phyloP scores from a whole-genome alignment of 1,140 invertebrate species.

The Galleria mellonella region DNA sequence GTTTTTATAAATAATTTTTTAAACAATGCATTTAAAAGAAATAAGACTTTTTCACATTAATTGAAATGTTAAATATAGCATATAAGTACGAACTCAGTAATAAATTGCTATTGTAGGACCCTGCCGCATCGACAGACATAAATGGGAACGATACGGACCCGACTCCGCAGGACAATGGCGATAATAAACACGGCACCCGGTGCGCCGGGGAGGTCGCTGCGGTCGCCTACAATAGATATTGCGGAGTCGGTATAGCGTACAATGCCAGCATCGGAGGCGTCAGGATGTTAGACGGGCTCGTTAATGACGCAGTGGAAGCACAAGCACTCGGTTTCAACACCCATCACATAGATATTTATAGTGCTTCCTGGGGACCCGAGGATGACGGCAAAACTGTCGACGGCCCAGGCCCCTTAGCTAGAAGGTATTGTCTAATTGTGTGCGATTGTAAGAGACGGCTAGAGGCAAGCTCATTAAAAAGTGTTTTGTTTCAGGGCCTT shows the following conservation, averaged over 20 bases:
- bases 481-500: slow-evolving; percentile 81
- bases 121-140: slow-evolving; percentile 96
- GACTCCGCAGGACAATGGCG: slow-evolving; percentile 94
- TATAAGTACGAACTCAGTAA: slow-evolving; percentile 1
- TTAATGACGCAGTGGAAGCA: slow-evolving; percentile 96
- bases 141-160: slow-evolving; percentile 97
- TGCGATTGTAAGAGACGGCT: slow-evolving; percentile 29
- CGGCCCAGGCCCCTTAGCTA: slow-evolving; percentile 94
- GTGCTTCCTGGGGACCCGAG: slow-evolving; percentile 96
- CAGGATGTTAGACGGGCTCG: slow-evolving; percentile 94
- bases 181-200: slow-evolving; percentile 93
- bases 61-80: slow-evolving; percentile 8
- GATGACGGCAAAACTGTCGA: slow-evolving; percentile 98
- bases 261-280: slow-evolving; percentile 95
- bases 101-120: slow-evolving; percentile 78
- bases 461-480: slow-evolving; percentile 51
- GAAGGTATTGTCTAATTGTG: slow-evolving; percentile 73
- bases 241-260: slow-evolving; percentile 94
- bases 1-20: too few species aligned
- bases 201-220: slow-evolving; percentile 95
- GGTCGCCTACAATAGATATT: slow-evolving; percentile 92
- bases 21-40: too few species aligned
- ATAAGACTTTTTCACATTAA: not conserved
- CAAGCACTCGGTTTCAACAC: slow-evolving; percentile 92
- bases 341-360: slow-evolving; percentile 96